Evolutionary conservation across 2,113 vertebrate genomes (phyloP), one percentile per base, ranked within the genome.

Genomic region (cattle (Bos taurus)): DNA sequence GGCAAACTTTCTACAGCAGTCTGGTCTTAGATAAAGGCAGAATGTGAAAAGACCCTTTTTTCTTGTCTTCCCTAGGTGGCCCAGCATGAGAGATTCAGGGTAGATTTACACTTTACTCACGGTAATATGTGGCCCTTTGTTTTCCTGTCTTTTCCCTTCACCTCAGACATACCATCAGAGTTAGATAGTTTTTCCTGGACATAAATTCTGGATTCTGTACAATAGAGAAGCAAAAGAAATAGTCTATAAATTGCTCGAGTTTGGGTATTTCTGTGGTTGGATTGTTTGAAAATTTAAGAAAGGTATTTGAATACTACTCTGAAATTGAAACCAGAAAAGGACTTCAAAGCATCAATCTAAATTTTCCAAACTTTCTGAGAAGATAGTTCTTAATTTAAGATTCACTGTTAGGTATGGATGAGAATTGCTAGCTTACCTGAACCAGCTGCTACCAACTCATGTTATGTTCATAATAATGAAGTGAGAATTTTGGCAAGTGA

Each of bases 341-440:
- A 94, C 33, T 90, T 59, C 23, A 17, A 91, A 85, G 50, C 14
- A 57, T 2, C n/a, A 52, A 56, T 67, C 11, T 84, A 50, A 26
- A 33, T 77, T 60, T 91, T 81, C 92, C 71, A 77, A 30, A 95
- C 56, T 90, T 96, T 95, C 82, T 78, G 90, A 77, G 52, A 95
- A 64, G 57, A 84, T 54, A 48, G 28, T 14, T 97, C 82, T 7
- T 64, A 71, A 92, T 84, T 90, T 59, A 52, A 57, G 88, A 94
- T 71, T 90, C 78, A 10, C 71, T 86, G 14, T 81, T 77, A 43
- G n/a, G 62, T 56, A 6, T 80, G 16, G 62, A 50, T 64, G n/a
- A 97, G 57, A 97, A 97, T 50, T 43, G 4, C 80, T 64, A 60
- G 82, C 30, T 96, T 96, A 98, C 98, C 98, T 98, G 96, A 91